These are phyloP conservation scores for Gymnogyps californianus DNA, from an alignment of 2,113 vertebrate genomes.

Conservation along the genomic window DNA sequence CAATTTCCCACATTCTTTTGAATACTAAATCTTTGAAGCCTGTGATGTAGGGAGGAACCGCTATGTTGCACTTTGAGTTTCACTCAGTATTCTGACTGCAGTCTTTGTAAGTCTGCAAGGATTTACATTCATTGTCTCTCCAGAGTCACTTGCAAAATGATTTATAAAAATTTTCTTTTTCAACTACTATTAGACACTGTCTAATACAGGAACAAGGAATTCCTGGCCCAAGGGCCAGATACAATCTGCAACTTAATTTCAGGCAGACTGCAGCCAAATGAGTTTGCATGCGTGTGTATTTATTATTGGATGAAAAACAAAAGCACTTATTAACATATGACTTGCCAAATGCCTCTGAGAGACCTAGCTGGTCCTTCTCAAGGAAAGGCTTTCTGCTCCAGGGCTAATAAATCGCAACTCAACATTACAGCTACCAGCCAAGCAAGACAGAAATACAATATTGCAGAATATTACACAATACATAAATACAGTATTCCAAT, in stretches of 20 bases:
- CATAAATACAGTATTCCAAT: neutral
- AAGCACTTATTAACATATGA: neutral
- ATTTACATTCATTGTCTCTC: conserved; percentile 59
- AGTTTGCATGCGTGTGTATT: neutral
- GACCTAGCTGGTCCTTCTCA: neutral
- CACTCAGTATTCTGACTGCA: conserved; percentile 50
- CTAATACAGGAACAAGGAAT: conserved; percentile 33
- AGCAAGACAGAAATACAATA: neutral
- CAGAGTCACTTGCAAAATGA: conserved; percentile 21
- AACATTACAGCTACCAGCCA: neutral
- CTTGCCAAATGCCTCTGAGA: neutral
- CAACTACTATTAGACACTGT: conserved; percentile 19
- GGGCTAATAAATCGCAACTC: neutral
- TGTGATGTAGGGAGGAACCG: neutral
- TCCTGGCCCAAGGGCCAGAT: conserved; percentile 25
- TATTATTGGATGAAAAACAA: neutral
- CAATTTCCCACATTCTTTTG: conserved; percentile 49
- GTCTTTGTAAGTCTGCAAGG: conserved; percentile 35
- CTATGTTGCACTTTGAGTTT: conserved; percentile 13
- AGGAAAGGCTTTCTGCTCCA: neutral
- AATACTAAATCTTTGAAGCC: conserved; percentile 51
- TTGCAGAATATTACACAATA: neutral
- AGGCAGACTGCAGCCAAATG: neutral
- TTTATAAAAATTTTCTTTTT: conserved; percentile 46
- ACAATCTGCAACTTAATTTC: conserved; percentile 1